Evolutionary conservation across 2,113 vertebrate species (phyloP).

Genomic region (Ochotona curzoniae): DNA sequence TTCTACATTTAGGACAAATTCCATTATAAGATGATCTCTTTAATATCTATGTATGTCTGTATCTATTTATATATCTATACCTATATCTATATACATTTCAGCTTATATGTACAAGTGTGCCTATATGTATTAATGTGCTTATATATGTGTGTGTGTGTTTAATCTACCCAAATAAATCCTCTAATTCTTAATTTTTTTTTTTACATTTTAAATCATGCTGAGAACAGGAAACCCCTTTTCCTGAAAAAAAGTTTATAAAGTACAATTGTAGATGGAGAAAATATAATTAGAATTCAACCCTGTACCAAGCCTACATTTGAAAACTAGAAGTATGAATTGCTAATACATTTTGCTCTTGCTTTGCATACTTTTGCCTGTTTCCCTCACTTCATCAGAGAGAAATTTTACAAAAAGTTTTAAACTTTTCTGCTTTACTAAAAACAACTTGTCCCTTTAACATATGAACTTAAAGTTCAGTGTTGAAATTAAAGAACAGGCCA

Average conservation of each 20-base stretch:
- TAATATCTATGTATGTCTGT: too few relatives aligned
- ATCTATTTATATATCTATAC: too few relatives aligned
- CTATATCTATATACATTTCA: too few relatives aligned
- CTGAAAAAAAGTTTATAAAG: background rate
- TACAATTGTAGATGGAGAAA: background rate
- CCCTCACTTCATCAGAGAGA: slow-evolving; percentile 7
- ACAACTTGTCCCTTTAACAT: background rate
- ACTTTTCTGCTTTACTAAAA: background rate
- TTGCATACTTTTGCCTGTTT: background rate
- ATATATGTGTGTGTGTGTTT: background rate
- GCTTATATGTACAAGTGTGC: too few relatives aligned
- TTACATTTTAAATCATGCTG: background rate
- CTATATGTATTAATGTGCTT: too few relatives aligned
- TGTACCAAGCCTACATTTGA: background rate
- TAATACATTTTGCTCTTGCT: background rate
- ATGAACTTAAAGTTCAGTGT: background rate
- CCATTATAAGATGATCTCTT: background rate
- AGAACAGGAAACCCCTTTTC: background rate
- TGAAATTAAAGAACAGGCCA: background rate
- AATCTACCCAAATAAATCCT: background rate
- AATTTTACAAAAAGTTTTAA: background rate
- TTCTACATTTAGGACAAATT: slow-evolving; percentile 4
- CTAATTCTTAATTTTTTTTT: background rate
- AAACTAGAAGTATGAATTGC: background rate
- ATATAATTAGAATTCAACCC: background rate